phyloP scores from a whole-genome alignment of 2,888 invertebrate species.

The Diarsia rubi region DNA sequence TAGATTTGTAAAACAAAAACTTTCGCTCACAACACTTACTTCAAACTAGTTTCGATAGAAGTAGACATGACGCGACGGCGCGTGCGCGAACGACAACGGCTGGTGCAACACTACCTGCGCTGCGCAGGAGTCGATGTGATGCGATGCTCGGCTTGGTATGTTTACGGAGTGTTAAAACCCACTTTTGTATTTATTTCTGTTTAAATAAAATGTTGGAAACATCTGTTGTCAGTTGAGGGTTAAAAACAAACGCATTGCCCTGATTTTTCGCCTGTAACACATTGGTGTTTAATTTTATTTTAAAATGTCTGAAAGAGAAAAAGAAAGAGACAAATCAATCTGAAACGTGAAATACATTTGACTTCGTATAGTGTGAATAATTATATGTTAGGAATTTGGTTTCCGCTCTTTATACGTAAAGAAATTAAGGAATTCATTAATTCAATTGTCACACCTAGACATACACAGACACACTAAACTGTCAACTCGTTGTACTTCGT shows the following conservation, averaged over 20 bases:
- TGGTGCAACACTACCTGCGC: conserved; percentile 66
- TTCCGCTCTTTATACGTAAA: too few species aligned
- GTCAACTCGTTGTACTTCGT: neutral
- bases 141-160: conserved; percentile 46
- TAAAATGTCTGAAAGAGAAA: neutral
- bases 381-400: too few species aligned
- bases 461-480: conserved; percentile 26
- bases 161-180: conserved; percentile 35
- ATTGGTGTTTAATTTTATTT: neutral
- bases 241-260: neutral
- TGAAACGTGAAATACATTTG: neutral
- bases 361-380: neutral
- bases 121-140: conserved; percentile 53
- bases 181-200: conserved; percentile 7
- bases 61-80: conserved; percentile 79
- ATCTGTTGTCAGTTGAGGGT: neutral
- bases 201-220: neutral
- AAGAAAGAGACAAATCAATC: neutral
- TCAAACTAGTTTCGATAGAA: conserved; percentile 83
- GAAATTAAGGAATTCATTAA: neutral
- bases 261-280: neutral
- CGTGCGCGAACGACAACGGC: conserved; percentile 60
- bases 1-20: conserved; percentile 71
- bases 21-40: conserved; percentile 84
- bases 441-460: conserved; percentile 26